Evolutionary conservation across 2,113 vertebrate species (phyloP), one percentile per base, ranked within the genome.

Genomic region (Poeciliopsis occidentalis): DNA sequence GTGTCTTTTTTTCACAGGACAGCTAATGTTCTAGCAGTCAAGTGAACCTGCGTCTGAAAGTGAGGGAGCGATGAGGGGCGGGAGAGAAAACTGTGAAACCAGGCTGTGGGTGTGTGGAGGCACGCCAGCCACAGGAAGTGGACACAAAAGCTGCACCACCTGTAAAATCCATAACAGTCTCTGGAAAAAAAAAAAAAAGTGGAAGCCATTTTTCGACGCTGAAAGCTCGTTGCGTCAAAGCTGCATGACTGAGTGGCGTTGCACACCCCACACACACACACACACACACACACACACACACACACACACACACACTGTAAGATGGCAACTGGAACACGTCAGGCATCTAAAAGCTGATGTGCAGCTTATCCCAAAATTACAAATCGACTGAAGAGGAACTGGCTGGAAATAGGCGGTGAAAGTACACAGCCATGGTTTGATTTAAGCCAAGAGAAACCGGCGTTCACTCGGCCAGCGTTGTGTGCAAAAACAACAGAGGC

Each of bases 31-130:
- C 85, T 74, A 68, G 75, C 69, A 62, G 65, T 78, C 72, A 80
- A 79, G 75, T 78, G 79, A 82, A 79, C 73, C 87, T 87, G 80
- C 82, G 83, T 86, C 77, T 83, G 83, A 90, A n/a, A 79, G 83
- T 81, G 77, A 60, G 71, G 82, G 84, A 88, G 83, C 78, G 80
- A 73, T 83, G 88, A 87, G 90, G 85, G 87, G 90, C 83, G 89
- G 90, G 88, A 90, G 87, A 90, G 81, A 78, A 88, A 90, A 72
- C 81, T 87, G 88, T 75, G 87, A 89, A 79, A 86, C 73, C 78
- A 83, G 81, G 80, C 84, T 75, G 89, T 86, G 68, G 86, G 87
- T 81, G 90, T 89, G 84, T 85, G 88, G 89, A 89, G 84, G 87
- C 65, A 37, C 15, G 84, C 76, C 83, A 90, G 84, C 71, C 67